phyloP scores from a whole-genome alignment of 2,797 vertebrate genomes.

The Gorsachius magnificus region DNA sequence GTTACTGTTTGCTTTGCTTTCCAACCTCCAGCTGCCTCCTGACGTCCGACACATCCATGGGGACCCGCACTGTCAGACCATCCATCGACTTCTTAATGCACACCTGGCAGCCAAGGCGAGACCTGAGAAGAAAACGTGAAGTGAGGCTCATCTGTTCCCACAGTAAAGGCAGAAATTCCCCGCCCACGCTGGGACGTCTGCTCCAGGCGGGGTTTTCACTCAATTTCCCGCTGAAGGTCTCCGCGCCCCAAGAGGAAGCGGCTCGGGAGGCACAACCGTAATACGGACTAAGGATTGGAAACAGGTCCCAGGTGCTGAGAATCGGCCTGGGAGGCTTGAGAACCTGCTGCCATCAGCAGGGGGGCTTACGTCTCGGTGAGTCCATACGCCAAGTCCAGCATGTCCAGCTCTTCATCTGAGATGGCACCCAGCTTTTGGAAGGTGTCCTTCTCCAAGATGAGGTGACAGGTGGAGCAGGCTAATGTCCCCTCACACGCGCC shows the following conservation, averaged over 20 bases:
- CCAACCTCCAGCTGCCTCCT: conserved; percentile 43
- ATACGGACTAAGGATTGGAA: background rate
- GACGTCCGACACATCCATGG: conserved; percentile 62
- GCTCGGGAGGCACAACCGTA: background rate
- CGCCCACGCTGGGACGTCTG: background rate
- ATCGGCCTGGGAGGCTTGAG: background rate
- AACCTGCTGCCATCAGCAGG: background rate
- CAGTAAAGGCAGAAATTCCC: background rate
- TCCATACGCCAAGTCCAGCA: conserved; percentile 81
- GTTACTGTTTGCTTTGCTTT: conserved; percentile 62
- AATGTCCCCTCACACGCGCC: conserved; percentile 80
- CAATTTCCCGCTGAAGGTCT: background rate
- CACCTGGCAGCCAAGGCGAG: conserved; percentile 81
- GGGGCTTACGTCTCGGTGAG: conserved; percentile 76
- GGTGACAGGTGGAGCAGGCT: conserved; percentile 81
- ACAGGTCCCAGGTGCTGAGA: background rate
- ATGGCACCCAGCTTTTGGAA: conserved; percentile 71
- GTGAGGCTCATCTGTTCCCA: background rate
- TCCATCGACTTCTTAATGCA: conserved; percentile 75
- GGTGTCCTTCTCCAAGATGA: conserved; percentile 76
- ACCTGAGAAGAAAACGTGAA: conserved; percentile 56
- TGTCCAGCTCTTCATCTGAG: conserved; percentile 80
- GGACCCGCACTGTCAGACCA: conserved; percentile 75
- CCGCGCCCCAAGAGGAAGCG: background rate
- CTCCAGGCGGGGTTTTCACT: background rate